Evolutionary conservation across 2,888 invertebrate genomes (phyloP).

Genomic region (Latheticus oryzae): DNA sequence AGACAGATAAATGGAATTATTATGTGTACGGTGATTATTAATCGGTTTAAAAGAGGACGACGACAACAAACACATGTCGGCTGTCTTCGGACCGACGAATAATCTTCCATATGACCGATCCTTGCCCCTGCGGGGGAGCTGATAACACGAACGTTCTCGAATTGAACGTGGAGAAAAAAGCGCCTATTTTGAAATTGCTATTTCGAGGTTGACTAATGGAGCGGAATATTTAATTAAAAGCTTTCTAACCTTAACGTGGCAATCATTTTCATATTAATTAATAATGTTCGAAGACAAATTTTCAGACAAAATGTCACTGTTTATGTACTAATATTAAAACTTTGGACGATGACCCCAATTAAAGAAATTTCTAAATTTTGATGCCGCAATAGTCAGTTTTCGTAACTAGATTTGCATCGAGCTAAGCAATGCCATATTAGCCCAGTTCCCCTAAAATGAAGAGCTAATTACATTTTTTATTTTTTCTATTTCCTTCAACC

Average conservation of each 20-base stretch:
- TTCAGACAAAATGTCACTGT: conserved; percentile 23
- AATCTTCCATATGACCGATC: conserved; percentile 17
- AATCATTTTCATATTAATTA: conserved; percentile 37
- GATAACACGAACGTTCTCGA: conserved; percentile 20
- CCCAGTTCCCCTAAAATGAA: no score
- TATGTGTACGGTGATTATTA: conserved; percentile 26
- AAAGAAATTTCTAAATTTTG: no score
- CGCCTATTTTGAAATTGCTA: conserved; percentile 45
- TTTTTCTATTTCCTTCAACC: no score
- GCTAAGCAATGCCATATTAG: no score
- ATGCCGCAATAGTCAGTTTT: no score
- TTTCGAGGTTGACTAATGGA: conserved; percentile 49
- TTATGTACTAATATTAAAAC: no score
- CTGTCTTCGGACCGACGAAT: conserved; percentile 21
- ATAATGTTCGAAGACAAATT: conserved; percentile 25
- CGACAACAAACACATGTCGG: conserved; percentile 37
- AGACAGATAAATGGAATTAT: conserved; percentile 33
- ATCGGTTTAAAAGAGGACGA: conserved; percentile 33
- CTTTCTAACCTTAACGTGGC: conserved; percentile 45
- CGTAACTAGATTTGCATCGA: no score
- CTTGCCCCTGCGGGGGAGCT: conserved; percentile 10
- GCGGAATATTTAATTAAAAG: conserved; percentile 49
- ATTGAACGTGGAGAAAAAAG: neutral
- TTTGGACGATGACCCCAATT: no score
- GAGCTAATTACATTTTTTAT: no score